Evolutionary conservation across 2,888 invertebrate species (phyloP).

Genomic region (Athetis lepigone): DNA sequence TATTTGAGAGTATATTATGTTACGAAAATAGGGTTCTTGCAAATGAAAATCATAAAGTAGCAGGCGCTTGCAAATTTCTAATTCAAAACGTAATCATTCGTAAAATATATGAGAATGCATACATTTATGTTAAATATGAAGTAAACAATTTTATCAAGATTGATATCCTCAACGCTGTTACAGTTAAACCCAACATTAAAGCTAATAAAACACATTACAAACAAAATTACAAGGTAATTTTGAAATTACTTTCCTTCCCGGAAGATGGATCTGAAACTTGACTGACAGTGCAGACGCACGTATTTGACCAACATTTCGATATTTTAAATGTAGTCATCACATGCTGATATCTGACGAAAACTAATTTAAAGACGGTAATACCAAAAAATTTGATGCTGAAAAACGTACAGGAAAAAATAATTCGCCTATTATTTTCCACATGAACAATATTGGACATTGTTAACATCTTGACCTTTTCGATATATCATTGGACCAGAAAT

Average conservation of each 20-base stretch:
- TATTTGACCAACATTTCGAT: slow-evolving; percentile 21
- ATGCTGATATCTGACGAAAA: not conserved
- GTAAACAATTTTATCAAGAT: slow-evolving; percentile 13
- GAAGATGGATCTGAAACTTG: slow-evolving; percentile 6
- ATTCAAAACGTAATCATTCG: not conserved
- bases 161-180: slow-evolving; percentile 28
- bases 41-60: not conserved
- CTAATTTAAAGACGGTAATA: not conserved
- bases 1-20: too few species aligned
- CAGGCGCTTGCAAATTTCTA: not conserved
- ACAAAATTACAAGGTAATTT: slow-evolving; percentile 36
- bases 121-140: too few species aligned
- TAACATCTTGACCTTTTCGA: slow-evolving; percentile 56
- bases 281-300: not conserved
- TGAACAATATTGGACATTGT: slow-evolving; percentile 58
- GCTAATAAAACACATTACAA: slow-evolving; percentile 34
- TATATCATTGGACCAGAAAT: slow-evolving; percentile 54
- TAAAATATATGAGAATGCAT: too few species aligned
- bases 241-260: slow-evolving; percentile 25
- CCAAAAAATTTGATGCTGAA: slow-evolving; percentile 17
- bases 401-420: slow-evolving; percentile 34
- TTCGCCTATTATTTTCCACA: slow-evolving; percentile 51
- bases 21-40: not conserved
- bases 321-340: not conserved
- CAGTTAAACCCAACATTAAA: slow-evolving; percentile 30